A percentile compares a stretch with the other conserved stretches of the same genome.
Evolutionary conservation across 1,140 invertebrate genomes (phyloP).

Genomic region (Acyrthosiphon pisum): DNA sequence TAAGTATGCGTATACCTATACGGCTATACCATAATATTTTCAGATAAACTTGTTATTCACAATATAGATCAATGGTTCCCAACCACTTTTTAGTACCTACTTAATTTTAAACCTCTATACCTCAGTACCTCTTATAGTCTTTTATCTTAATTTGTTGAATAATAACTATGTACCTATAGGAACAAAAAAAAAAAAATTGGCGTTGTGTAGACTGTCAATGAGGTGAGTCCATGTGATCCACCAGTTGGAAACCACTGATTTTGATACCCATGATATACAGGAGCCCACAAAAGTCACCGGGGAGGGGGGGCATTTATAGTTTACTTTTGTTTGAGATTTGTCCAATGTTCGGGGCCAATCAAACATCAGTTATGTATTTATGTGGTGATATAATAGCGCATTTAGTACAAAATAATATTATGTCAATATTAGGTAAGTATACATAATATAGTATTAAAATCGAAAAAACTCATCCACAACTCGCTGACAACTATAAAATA

Average conservation of each 20-base stretch:
- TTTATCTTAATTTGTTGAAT: too few relatives aligned
- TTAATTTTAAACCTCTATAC: too few relatives aligned
- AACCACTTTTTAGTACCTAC: too few relatives aligned
- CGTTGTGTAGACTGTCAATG: not conserved
- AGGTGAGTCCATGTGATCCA: not conserved
- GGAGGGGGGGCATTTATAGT: too few relatives aligned
- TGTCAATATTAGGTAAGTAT: not conserved
- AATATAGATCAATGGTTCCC: too few relatives aligned
- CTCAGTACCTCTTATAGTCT: too few relatives aligned
- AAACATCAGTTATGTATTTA: not conserved
- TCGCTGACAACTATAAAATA: not conserved
- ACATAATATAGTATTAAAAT: not conserved
- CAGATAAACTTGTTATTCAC: too few relatives aligned
- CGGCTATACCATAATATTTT: too few relatives aligned
- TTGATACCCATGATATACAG: not conserved
- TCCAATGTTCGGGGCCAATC: not conserved
- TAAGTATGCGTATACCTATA: too few relatives aligned
- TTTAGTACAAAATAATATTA: not conserved
- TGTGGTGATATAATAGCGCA: not conserved
- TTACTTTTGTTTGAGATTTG: not conserved
- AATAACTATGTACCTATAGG: too few relatives aligned
- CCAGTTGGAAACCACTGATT: not conserved
- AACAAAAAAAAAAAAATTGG: too few relatives aligned
- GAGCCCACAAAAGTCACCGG: not conserved
- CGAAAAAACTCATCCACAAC: not conserved